Percentiles rank a stretch among this genome's conserved stretches.
phyloP scores from a whole-genome alignment of 2,888 invertebrate genomes.

The Drosophila austrosaltans region DNA sequence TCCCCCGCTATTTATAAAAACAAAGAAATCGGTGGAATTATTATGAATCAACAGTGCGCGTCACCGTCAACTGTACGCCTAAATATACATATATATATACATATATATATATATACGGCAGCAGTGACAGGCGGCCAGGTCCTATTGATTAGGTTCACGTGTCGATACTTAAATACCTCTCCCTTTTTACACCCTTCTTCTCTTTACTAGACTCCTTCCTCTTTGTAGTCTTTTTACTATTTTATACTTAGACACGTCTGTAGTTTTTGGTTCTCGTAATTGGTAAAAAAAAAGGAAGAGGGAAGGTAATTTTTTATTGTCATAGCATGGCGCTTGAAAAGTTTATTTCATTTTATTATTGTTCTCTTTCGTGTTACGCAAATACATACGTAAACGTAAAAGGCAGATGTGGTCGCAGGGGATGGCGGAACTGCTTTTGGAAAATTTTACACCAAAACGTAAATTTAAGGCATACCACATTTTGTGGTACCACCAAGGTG shows the following conservation, averaged over 20 bases:
- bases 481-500: neutral
- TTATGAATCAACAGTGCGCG: slow-evolving; percentile 75
- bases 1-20: neutral
- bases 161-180: slow-evolving; percentile 55
- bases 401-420: neutral
- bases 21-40: slow-evolving; percentile 27
- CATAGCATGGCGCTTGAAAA: slow-evolving; percentile 47
- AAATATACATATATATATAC: no score
- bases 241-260: slow-evolving; percentile 55
- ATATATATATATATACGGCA: neutral
- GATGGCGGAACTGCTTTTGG: neutral
- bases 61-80: slow-evolving; percentile 45
- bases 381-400: slow-evolving; percentile 39
- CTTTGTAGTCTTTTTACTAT: neutral
- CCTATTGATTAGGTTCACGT: slow-evolving; percentile 72
- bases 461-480: slow-evolving; percentile 1
- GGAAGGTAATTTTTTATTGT: slow-evolving; percentile 40
- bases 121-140: slow-evolving; percentile 20
- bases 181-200: neutral
- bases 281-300: slow-evolving; percentile 21
- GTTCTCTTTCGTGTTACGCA: slow-evolving; percentile 45
- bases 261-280: slow-evolving; percentile 46
- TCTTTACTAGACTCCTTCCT: no score
- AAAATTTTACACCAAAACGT: slow-evolving; percentile 11
- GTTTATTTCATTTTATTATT: slow-evolving; percentile 19